Base-by-base conservation (phyloP, 2,113 vertebrate species). In the Circaetus cinerascens region DNA sequence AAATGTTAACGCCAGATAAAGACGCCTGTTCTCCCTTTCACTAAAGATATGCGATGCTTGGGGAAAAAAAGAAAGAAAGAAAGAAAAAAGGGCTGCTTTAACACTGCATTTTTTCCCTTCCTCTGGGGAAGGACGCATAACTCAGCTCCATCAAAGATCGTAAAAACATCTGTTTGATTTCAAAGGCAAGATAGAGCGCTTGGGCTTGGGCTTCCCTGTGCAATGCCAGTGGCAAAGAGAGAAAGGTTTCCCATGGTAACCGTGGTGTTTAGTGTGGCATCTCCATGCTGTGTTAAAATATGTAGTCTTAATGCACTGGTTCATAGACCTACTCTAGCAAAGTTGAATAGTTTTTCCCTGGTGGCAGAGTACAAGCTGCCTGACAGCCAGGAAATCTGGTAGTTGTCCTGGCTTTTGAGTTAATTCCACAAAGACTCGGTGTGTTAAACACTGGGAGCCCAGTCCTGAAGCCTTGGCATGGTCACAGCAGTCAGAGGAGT, bases 131-230 rank as follows among this genome's bases (percentile, higher is more conserved):
- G 45, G 50, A 46, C 45, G 74, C 74, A 43, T 86, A 94, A 88
- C 87, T 96, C 69, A 21, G 78, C 75, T 87, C 77, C 92, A 19
- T 79, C 82, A 90, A 30, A 85, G 80, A 95, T 95, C 23, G 51
- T 95, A 91, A 95, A 94, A 97, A 95, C 90, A 95, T 95, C 80
- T 97, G 93, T 94, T 92, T 83, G 97, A 68, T 96, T 96, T 95
- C 93, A 74, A 88, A 96, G 82, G 66, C 89, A 40, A 94, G 95
- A 84, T 51, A 62, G 88, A 93, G 56, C 17, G 16, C 79, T 87
- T 79, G 91, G 77, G 72, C 85, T 97, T 57, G 71, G 88, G 85
- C 91, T 96, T 90, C 81, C 34, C 63, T 41, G 45, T 81, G 80
- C 82, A 73, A 15, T 86, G 93, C 79, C 93, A 51, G 64, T 88